These are phyloP conservation scores for Bombus waltoni DNA, from an alignment of 1,140 invertebrate genomes.

Conservation along the genomic window DNA sequence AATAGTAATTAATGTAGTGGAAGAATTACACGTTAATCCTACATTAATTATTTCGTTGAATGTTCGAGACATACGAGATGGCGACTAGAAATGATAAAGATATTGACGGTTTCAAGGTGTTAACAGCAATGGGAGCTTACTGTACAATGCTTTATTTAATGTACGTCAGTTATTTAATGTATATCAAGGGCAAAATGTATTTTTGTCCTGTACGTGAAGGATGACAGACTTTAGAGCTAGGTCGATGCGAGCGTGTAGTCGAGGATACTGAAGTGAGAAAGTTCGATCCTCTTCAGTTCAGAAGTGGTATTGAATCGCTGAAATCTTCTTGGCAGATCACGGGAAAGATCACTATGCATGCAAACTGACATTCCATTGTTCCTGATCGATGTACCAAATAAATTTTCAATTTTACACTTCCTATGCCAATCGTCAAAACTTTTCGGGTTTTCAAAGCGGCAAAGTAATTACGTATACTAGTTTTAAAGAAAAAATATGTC, in stretches of 20 bases:
- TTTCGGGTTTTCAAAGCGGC: no score
- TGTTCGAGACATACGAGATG: neutral
- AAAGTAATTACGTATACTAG: neutral
- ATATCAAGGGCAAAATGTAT: constrained; percentile 41
- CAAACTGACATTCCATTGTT: constrained; percentile 22
- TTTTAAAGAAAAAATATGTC: neutral
- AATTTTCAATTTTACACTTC: constrained; percentile 26
- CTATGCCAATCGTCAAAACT: neutral
- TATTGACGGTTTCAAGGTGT: constrained; percentile 1
- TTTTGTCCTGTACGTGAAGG: constrained; percentile 23
- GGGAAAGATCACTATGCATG: constrained; percentile 9
- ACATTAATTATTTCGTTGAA: neutral
- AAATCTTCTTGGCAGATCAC: constrained; percentile 25
- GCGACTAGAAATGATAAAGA: neutral
- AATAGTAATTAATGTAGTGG: neutral
- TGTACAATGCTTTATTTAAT: constrained; percentile 17
- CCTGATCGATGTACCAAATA: neutral
- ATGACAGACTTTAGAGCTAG: constrained; percentile 31
- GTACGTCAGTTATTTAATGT: constrained; percentile 39
- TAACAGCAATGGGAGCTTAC: neutral
- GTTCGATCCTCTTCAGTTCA: constrained; percentile 46
- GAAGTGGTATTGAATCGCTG: constrained; percentile 33
- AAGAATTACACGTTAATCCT: neutral
- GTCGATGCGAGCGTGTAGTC: constrained; percentile 17
- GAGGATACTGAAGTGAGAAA: constrained; percentile 42